Percentiles rank a stretch among this genome's conserved stretches.
Conservation (phyloP, 2,888 invertebrate species). For the Hydraecia micacea region DNA sequence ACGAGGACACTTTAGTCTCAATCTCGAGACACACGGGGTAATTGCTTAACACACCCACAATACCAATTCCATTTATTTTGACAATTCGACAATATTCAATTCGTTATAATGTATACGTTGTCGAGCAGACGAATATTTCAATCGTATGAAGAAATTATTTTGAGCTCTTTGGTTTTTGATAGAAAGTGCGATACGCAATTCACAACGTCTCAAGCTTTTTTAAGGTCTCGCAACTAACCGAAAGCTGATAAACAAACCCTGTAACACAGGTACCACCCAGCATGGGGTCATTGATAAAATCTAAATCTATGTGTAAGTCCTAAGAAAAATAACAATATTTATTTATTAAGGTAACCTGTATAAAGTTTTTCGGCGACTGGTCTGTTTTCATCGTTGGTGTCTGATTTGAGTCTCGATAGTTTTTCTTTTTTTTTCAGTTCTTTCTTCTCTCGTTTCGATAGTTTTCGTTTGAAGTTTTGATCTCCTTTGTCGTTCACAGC, state of each 20-base stretch:
- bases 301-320: not conserved
- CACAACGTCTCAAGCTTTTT: not conserved
- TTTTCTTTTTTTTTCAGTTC: conserved; percentile 99
- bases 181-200: not conserved
- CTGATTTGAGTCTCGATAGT: conserved; percentile 94
- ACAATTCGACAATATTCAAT: not conserved
- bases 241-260: not conserved
- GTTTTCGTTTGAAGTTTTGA: conserved; percentile 96
- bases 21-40: not conserved
- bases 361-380: conserved; percentile 97
- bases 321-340: not conserved
- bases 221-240: not conserved
- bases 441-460: conserved; percentile 99
- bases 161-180: no score
- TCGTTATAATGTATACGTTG: not conserved
- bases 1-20: not conserved
- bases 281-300: not conserved
- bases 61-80: not conserved
- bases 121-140: not conserved
- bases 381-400: conserved; percentile 92
- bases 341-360: conserved; percentile 90
- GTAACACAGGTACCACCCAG: not conserved
- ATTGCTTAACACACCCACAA: not conserved
- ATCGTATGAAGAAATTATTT: no score
- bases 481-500: conserved; percentile 94